Conservation (phyloP, 2,113 vertebrate genomes). For the Peromyscus maniculatus region DNA sequence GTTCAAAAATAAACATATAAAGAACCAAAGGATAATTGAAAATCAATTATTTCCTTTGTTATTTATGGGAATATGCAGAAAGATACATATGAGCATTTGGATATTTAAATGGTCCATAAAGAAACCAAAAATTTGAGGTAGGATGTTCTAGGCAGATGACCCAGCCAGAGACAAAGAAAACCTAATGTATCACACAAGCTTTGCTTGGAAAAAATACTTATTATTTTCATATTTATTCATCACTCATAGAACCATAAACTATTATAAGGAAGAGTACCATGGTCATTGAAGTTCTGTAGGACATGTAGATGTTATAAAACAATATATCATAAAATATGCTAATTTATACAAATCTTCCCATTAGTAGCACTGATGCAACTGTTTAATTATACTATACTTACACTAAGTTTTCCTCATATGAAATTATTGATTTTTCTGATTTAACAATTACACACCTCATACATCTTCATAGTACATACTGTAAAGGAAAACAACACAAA, state of each 20-base stretch:
- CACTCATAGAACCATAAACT: background rate
- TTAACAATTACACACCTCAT: background rate
- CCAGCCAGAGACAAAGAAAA: background rate
- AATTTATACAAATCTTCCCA: background rate
- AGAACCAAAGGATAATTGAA: background rate
- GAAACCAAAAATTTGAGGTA: background rate
- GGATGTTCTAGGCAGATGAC: background rate
- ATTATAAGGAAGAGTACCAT: background rate
- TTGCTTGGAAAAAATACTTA: background rate
- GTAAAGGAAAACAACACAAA: background rate
- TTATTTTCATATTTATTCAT: background rate
- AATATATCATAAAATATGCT: background rate
- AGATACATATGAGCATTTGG: background rate
- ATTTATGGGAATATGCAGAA: background rate
- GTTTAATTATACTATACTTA: background rate
- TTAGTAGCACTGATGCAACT: background rate
- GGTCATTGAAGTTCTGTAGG: background rate
- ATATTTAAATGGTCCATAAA: background rate
- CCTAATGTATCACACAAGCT: no score
- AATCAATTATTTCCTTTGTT: background rate
- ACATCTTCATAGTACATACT: no score
- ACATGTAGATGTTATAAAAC: background rate
- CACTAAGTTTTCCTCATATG: background rate
- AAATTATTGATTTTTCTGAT: background rate
- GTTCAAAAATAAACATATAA: background rate